These are phyloP conservation scores for Diarsia mendica DNA, from an alignment of 2,888 invertebrate genomes.

Conservation along the genomic window DNA sequence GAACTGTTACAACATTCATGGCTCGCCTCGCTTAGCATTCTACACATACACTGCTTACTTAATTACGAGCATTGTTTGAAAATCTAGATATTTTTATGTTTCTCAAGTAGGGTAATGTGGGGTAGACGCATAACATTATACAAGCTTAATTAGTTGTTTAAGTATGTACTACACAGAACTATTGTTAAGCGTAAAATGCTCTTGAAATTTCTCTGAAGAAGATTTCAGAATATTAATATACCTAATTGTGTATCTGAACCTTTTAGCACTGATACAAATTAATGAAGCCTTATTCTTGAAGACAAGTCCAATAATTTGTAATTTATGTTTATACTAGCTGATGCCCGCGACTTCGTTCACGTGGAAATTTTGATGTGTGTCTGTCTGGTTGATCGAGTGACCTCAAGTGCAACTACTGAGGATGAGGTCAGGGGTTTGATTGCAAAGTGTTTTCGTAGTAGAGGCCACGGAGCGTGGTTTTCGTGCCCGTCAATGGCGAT, in stretches of 20 bases:
- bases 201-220: neutral
- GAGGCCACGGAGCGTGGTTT: too few species aligned
- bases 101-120: neutral
- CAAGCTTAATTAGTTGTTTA: neutral
- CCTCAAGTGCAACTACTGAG: too few species aligned
- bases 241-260: neutral
- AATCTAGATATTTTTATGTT: slow-evolving; percentile 14
- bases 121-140: neutral
- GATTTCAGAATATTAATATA: neutral
- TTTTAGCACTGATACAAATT: neutral
- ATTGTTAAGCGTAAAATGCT: neutral
- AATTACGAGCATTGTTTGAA: slow-evolving; percentile 27
- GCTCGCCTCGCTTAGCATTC: slow-evolving; percentile 32
- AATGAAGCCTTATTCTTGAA: neutral
- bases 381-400: too few species aligned
- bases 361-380: too few species aligned
- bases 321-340: too few species aligned
- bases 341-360: too few species aligned
- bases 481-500: too few species aligned
- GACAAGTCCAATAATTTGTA: neutral
- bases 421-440: too few species aligned
- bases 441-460: too few species aligned
- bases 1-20: slow-evolving; percentile 18
- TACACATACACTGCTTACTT: slow-evolving; percentile 25
- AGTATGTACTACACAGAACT: neutral